Evolutionary conservation across 2,113 vertebrate genomes (phyloP).

Genomic region (Ictalurus punctatus): DNA sequence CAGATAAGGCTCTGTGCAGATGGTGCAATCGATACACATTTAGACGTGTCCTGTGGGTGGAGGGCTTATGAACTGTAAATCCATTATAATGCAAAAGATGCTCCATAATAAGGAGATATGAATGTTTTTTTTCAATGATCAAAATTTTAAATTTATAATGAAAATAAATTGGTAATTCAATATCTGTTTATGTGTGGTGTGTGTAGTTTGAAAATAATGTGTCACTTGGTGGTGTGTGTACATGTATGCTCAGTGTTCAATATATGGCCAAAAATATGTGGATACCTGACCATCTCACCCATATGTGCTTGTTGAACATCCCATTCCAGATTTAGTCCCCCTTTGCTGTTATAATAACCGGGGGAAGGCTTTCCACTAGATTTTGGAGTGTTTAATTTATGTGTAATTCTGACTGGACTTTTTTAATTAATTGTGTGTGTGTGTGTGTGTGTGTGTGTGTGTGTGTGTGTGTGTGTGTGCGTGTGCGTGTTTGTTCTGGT

Average conservation of each 20-base stretch:
- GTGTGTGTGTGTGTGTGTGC: too few relatives aligned
- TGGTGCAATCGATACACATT: conserved; percentile 30
- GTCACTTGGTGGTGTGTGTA: too few relatives aligned
- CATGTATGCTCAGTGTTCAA: not conserved
- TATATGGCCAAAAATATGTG: not conserved
- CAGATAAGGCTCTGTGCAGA: not conserved
- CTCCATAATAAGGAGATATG: not conserved
- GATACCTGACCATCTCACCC: not conserved
- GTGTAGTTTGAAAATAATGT: not conserved
- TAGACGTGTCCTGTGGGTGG: conserved; percentile 8
- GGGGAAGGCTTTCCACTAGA: too few relatives aligned
- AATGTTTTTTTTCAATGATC: not conserved
- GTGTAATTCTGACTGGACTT: too few relatives aligned
- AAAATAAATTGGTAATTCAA: not conserved
- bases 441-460: too few relatives aligned
- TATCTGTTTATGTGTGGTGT: not conserved
- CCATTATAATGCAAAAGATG: not conserved
- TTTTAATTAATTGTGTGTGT: too few relatives aligned
- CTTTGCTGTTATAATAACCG: too few relatives aligned
- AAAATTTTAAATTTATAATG: not conserved
- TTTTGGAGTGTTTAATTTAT: too few relatives aligned
- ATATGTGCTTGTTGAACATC: too few relatives aligned
- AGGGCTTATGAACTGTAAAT: not conserved
- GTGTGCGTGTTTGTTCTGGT: too few relatives aligned
- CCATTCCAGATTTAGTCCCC: too few relatives aligned